Evolutionary conservation across 2,113 vertebrate species (phyloP), one percentile per base, ranked within the genome.

Genomic region (Vidua macroura): DNA sequence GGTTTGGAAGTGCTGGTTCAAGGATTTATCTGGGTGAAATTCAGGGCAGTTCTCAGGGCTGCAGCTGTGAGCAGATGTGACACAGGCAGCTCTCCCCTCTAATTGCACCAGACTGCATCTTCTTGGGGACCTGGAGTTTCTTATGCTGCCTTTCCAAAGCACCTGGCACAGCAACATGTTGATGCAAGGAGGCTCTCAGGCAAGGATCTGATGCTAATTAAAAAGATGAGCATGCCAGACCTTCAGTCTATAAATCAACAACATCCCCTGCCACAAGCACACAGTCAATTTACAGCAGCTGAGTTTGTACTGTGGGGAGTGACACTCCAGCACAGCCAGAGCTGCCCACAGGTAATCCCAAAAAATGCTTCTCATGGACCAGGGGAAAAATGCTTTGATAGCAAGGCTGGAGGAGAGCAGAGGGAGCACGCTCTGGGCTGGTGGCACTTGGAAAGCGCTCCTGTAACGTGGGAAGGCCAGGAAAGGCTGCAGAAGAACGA

Each of bases 171-270:
- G 62, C 8, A 8, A 90, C 59, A 15, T 7, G 62, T 39, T 70
- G 91, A 78, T 78, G 64, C 69, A 68, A 58, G 69, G 52, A 95
- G 27, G 48, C 56, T 95, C 64, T 81, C 90, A 93, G 81, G 69
- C 84, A 84, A 59, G 46, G 55, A 63, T 7, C 73, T 28, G 64
- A 21, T 31, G n/a, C 89, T 91, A 86, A 94, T 86, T 86, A 89
- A 89, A 75, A 63, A 67, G 63, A 84, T 48, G 66, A 94, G 80
- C 91, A 60, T n/a, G 6, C 31, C 76, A 92, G 83, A 70, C 55
- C 64, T 46, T 62, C 83, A 51, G 43, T 89, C 52, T 55, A 17
- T 49, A 86, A 77, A 91, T 63, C 64, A 73, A 58, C 68, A 66
- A 30, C 86, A 70, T 19, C 49, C 52, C 43, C 77, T 81, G 86